Conservation (phyloP, 2,797 vertebrate genomes). For the Hydrophis major region DNA sequence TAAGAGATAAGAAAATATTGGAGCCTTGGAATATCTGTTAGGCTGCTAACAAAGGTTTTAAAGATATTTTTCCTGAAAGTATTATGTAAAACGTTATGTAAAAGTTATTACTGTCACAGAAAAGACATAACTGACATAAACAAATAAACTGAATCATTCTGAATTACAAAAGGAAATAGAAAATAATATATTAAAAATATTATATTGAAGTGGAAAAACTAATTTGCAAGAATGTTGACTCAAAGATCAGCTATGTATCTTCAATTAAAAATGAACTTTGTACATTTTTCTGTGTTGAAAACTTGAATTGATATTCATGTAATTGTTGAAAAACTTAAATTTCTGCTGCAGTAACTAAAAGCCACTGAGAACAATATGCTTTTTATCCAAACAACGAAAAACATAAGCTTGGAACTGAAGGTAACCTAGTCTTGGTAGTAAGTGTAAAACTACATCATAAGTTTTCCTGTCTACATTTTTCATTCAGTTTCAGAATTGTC, state of each 20-base stretch:
- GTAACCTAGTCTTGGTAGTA: constrained; percentile 16
- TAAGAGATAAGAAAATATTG: constrained; percentile 38
- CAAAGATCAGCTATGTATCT: constrained; percentile 16
- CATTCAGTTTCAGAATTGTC: constrained; percentile 8
- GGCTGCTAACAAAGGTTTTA: constrained; percentile 21
- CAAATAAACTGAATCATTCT: neutral
- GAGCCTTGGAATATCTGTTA: constrained; percentile 32
- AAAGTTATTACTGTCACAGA: constrained; percentile 39
- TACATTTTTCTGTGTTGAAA: constrained; percentile 16
- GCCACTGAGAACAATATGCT: constrained; percentile 40
- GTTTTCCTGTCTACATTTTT: neutral
- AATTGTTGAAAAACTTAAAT: constrained; percentile 20
- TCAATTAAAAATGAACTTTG: constrained; percentile 23
- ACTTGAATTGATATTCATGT: constrained; percentile 38
- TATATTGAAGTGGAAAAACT: constrained; percentile 21
- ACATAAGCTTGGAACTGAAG: constrained; percentile 1
- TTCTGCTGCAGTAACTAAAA: constrained; percentile 28
- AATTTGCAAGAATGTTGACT: constrained; percentile 39
- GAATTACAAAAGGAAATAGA: constrained; percentile 48
- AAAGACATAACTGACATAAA: constrained; percentile 39
- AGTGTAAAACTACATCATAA: neutral
- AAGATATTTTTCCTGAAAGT: constrained; percentile 23
- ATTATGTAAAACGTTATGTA: constrained; percentile 17
- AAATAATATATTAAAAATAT: constrained; percentile 32
- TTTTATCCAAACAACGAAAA: constrained; percentile 43